Conservation (phyloP, 2,113 vertebrate genomes). For the Pavo muticus region DNA sequence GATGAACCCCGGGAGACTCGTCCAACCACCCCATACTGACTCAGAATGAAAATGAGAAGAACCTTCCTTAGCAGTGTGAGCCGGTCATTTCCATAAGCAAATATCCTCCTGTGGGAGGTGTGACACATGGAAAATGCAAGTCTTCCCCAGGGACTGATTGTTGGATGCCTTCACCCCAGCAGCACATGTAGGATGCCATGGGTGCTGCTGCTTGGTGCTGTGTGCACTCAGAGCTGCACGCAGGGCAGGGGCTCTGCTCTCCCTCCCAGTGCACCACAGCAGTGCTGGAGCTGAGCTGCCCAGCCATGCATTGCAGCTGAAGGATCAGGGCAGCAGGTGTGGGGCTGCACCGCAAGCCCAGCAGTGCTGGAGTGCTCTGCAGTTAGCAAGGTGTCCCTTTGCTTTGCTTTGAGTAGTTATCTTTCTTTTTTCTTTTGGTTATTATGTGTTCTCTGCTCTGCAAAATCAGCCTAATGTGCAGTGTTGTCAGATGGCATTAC, state of each 20-base stretch:
- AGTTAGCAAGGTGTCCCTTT: not conserved
- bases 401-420: not conserved
- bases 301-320: accelerated
- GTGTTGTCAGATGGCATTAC: not conserved
- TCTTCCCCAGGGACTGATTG: accelerated
- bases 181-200: accelerated
- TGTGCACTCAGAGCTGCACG: too few species aligned
- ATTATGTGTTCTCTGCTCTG: not conserved
- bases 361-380: not conserved
- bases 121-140: not conserved
- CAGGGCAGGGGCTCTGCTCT: too few species aligned
- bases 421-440: not conserved
- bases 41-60: not conserved
- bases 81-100: not conserved
- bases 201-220: not conserved
- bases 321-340: accelerated
- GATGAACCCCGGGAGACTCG: not conserved
- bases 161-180: accelerated
- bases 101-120: not conserved
- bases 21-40: not conserved
- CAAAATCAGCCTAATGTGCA: not conserved
- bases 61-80: not conserved
- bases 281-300: not conserved
- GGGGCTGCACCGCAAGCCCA: not conserved
- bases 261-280: not conserved